phyloP scores from a whole-genome alignment of 2,797 vertebrate species.

The Sardinella longiceps region DNA sequence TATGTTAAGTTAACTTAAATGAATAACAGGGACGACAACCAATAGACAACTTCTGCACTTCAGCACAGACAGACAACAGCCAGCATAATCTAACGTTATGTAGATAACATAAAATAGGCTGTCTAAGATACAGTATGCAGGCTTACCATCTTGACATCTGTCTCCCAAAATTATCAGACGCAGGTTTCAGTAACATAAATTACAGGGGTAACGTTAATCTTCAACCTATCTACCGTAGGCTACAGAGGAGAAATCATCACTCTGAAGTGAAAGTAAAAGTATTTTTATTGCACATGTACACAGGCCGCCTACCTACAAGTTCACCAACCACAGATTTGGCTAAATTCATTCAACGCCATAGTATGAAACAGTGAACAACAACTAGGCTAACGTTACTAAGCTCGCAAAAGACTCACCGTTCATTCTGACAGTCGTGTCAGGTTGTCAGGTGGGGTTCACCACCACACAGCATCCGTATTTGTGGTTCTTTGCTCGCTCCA shows the following conservation, averaged over 20 bases:
- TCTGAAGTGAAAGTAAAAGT: background rate
- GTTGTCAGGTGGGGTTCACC: slow-evolving; percentile 43
- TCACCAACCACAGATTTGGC: no score
- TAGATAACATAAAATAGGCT: no score
- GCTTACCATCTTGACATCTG: background rate
- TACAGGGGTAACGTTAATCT: background rate
- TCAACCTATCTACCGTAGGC: background rate
- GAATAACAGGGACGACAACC: background rate
- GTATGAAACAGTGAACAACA: background rate
- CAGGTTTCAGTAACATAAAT: background rate
- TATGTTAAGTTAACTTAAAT: background rate
- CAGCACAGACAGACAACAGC: no score
- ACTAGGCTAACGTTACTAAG: background rate
- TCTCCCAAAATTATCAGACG: background rate
- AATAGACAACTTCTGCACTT: background rate
- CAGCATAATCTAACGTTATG: no score
- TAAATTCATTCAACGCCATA: background rate
- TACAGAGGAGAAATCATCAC: background rate
- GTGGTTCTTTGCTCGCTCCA: background rate
- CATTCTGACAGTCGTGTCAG: slow-evolving; percentile 69
- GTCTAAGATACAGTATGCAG: no score
- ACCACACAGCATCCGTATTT: slow-evolving; percentile 52
- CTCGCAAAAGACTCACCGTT: slow-evolving; percentile 72
- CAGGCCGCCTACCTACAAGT: no score
- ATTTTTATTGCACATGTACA: no score